Evolutionary conservation across 2,797 vertebrate genomes (phyloP).

Genomic region (Threskiornis aethiopicus): DNA sequence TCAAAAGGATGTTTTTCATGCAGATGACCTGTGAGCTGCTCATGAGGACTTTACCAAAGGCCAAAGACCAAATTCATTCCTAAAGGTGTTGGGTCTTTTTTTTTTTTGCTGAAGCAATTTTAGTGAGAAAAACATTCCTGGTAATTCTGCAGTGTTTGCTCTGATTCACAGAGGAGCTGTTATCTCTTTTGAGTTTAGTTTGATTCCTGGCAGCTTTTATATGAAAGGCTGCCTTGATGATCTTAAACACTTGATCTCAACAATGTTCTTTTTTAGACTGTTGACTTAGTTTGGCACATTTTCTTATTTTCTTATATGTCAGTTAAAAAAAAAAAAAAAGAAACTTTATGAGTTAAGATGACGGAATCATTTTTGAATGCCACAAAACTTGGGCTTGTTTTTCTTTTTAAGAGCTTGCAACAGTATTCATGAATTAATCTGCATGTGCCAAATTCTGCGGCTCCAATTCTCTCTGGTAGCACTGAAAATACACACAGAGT

Average conservation of each 20-base stretch:
- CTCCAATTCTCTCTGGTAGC: neutral
- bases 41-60: neutral
- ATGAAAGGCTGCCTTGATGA: slow-evolving; percentile 35
- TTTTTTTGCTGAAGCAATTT: neutral
- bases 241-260: slow-evolving; percentile 48
- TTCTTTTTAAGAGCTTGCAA: neutral
- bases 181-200: slow-evolving; percentile 49
- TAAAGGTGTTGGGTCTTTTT: neutral
- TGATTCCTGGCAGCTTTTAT: slow-evolving; percentile 43
- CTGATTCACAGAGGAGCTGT: slow-evolving; percentile 45
- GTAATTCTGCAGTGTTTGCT: slow-evolving; percentile 33
- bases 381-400: neutral
- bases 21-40: neutral
- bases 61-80: neutral
- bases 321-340: neutral
- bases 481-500: neutral
- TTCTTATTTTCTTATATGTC: neutral
- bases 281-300: slow-evolving; percentile 26
- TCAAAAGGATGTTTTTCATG: neutral
- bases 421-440: neutral
- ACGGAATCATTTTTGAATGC: neutral
- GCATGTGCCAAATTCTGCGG: neutral
- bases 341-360: neutral
- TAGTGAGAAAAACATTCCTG: neutral
- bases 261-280: slow-evolving; percentile 25